These are phyloP conservation scores for Dolomedes plantarius DNA, from an alignment of 2,888 invertebrate species.

Conservation along the genomic window DNA sequence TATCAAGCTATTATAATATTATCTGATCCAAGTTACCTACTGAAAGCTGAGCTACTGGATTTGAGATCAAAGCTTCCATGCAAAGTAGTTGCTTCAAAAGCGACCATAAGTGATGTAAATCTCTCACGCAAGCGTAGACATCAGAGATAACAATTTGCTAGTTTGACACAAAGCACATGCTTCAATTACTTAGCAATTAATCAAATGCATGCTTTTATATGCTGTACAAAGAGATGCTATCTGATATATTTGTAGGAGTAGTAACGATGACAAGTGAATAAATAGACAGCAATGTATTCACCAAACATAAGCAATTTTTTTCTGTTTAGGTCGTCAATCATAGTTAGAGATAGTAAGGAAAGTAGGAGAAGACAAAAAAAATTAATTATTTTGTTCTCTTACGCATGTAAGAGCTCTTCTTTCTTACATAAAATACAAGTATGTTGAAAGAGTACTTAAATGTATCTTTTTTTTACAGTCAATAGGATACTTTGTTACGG, in stretches of 20 bases:
- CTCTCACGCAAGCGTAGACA: background rate
- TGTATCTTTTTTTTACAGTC: no score
- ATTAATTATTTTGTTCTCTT: no score
- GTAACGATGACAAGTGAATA: background rate
- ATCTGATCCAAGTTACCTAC: background rate
- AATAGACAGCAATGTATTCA: background rate
- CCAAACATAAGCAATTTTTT: no score
- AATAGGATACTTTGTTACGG: no score
- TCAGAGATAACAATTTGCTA: background rate
- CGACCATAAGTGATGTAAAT: background rate
- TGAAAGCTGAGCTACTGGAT: background rate
- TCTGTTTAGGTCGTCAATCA: no score
- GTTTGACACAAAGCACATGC: background rate
- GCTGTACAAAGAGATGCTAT: background rate
- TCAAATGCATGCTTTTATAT: background rate
- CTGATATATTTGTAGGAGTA: background rate
- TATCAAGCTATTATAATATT: conserved; percentile 4
- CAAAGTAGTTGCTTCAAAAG: background rate
- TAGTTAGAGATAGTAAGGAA: no score
- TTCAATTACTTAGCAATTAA: conserved; percentile 34
- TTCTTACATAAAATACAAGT: no score
- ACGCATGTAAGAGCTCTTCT: no score
- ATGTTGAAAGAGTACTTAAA: no score
- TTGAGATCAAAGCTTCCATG: background rate
- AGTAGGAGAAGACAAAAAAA: no score